Conservation (phyloP, 1,140 invertebrate species). For the Sinonovacula constricta region DNA sequence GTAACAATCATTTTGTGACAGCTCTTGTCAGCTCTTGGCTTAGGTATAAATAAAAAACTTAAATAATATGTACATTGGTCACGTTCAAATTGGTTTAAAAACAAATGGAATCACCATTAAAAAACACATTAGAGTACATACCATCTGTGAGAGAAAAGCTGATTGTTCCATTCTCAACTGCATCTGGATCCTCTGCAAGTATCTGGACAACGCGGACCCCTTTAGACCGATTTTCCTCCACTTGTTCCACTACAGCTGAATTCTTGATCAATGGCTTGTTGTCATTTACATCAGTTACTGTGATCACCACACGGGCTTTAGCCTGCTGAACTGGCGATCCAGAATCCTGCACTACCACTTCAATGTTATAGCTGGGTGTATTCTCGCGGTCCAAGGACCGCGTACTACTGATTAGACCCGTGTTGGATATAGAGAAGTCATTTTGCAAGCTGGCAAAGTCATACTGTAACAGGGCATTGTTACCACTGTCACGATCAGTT, state of each 20-base stretch:
- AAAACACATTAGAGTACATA: no score
- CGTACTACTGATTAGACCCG: slow-evolving; percentile 92
- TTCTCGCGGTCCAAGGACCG: slow-evolving; percentile 90
- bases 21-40: no score
- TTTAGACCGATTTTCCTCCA: no score
- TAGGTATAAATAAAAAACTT: no score
- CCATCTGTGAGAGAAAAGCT: slow-evolving; percentile 62
- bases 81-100: no score
- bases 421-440: slow-evolving; percentile 67
- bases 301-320: slow-evolving; percentile 85
- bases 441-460: slow-evolving; percentile 49
- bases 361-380: slow-evolving; percentile 87
- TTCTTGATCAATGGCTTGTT: slow-evolving; percentile 86
- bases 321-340: slow-evolving; percentile 87
- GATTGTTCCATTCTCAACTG: slow-evolving; percentile 71
- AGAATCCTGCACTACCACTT: slow-evolving; percentile 91
- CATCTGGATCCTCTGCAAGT: slow-evolving; percentile 96
- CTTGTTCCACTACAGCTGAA: slow-evolving; percentile 43
- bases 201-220: slow-evolving; percentile 95
- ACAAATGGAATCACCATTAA: no score
- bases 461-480: slow-evolving; percentile 67
- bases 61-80: no score
- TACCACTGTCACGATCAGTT: slow-evolving; percentile 63
- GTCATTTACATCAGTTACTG: no score
- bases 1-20: no score